Evolutionary conservation across 2,888 invertebrate species (phyloP).

Genomic region (Cataglyphis livida): DNA sequence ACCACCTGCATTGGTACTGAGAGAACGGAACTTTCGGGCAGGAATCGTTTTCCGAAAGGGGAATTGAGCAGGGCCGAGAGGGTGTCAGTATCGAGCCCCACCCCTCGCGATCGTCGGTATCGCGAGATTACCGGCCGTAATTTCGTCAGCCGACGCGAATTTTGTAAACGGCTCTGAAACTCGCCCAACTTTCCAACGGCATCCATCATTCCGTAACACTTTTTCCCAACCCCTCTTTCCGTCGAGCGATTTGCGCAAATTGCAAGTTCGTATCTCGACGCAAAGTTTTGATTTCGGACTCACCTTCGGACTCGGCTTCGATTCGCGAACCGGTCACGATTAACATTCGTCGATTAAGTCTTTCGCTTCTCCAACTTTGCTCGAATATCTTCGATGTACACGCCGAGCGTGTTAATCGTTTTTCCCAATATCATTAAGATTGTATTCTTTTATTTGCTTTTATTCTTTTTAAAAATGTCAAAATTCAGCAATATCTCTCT

Average conservation of each 20-base stretch:
- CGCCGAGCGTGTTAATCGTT: constrained; percentile 30
- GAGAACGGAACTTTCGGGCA: constrained; percentile 76
- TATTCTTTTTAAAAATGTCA: neutral
- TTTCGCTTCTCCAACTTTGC: constrained; percentile 59
- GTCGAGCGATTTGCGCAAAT: constrained; percentile 51
- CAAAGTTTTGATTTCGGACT: constrained; percentile 62
- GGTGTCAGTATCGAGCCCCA: constrained; percentile 54
- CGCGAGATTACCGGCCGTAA: constrained; percentile 56
- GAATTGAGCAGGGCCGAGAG: constrained; percentile 38
- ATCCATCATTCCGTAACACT: constrained; percentile 66
- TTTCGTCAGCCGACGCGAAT: constrained; percentile 71
- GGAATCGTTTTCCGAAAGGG: constrained; percentile 77
- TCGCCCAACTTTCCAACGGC: constrained; percentile 67
- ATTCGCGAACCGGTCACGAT: constrained; percentile 66
- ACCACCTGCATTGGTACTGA: constrained; percentile 82
- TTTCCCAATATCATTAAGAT: neutral
- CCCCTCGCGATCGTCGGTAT: constrained; percentile 54
- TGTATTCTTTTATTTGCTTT: neutral
- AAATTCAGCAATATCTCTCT: neutral
- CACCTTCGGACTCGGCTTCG: constrained; percentile 18
- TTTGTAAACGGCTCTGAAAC: constrained; percentile 71
- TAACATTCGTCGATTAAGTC: constrained; percentile 68
- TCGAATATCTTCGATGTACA: constrained; percentile 6
- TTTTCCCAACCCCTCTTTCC: constrained; percentile 36
- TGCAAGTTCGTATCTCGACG: constrained; percentile 59